These are phyloP conservation scores for Centropristis striata DNA, from an alignment of 2,113 vertebrate genomes.

Conservation along the genomic window DNA sequence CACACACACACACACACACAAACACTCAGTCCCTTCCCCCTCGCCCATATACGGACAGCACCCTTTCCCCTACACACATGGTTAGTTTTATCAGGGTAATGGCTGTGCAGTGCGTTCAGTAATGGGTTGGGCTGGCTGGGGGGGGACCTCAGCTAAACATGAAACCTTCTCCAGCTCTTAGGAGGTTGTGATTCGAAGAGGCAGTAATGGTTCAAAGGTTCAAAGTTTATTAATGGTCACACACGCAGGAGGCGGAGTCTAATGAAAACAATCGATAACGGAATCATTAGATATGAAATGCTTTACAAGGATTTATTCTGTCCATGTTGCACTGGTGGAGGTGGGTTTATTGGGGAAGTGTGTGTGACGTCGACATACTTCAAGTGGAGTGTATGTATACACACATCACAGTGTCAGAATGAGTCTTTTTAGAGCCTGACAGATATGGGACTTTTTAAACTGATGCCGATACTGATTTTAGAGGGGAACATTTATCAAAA, in stretches of 20 bases:
- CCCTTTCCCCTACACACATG: conserved; percentile 79
- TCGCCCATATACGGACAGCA: conserved; percentile 39
- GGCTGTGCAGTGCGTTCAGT: conserved; percentile 59
- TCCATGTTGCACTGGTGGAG: neutral
- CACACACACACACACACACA: conserved; percentile 9
- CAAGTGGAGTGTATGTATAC: neutral
- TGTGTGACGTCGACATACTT: neutral
- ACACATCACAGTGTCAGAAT: neutral
- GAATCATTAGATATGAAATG: conserved; percentile 32
- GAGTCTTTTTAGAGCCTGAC: too few species aligned
- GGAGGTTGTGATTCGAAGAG: conserved; percentile 47
- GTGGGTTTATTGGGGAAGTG: conserved; percentile 19
- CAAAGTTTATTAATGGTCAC: conserved; percentile 56
- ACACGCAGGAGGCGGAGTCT: conserved; percentile 11
- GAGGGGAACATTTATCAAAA: too few species aligned
- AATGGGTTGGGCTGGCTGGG: conserved; percentile 53
- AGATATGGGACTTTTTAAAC: too few species aligned
- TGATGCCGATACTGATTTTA: too few species aligned
- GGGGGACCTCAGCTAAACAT: conserved; percentile 38
- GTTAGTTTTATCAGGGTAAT: conserved; percentile 80
- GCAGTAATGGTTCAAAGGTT: conserved; percentile 62
- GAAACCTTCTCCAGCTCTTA: conserved; percentile 50
- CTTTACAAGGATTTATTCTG: conserved; percentile 11
- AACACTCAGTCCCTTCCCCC: conserved; percentile 46
- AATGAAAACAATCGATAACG: conserved; percentile 45